Evolutionary conservation across 37 sponge, comb jelly and placozoan genomes (phyloP), one percentile per base, ranked within the genome.

Genomic region (Diacarnus erythraeanus): DNA sequence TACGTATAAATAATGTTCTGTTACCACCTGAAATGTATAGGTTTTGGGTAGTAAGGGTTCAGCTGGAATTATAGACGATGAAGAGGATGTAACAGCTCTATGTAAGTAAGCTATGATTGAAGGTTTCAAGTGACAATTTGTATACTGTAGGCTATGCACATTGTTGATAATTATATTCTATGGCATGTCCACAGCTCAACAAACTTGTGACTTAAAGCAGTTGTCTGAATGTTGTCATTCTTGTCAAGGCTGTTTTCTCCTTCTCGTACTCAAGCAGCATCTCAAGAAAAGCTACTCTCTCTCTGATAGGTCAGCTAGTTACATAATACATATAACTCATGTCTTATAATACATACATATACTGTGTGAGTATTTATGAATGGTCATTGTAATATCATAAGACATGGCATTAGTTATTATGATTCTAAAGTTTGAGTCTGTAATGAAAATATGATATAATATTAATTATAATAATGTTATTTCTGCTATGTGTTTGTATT

Each of bases 261-360:
- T 95, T 5, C 84, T 95, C 33, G 59, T 82, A 3, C 88, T 95
- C 41, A 95, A 89, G 59, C 87, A 89, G 44, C 96, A 95, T 39
- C 80, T 95, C 35, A 89, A 89, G 83, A 64, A 78, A 26, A 63
- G 64, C 37, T 95, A 87, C 71, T 80, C 77, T 9, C 84, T 95
- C 39, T 86, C 86, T 51, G 92, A 91, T 75, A 81, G 78, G 93
- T 93, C 57, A 23, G 69, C 25, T 6, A 20, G 64, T 64, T 10
- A 20, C 10, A 20, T 20, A 54, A 26, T 26, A 8, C n/a, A 64
- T 29, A 64, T 8, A 23, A 54, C 56, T 20, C 17, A 54, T 17
- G 17, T 54, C 17, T 10, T 20, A 54, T 17, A 17, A 20, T 60
- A 25, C 22, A 60, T 25, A 60, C 27, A 25, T 60, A 6, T 60